Evolutionary conservation across 2,113 vertebrate species (phyloP), one percentile per base, ranked within the genome.

Genomic region (Marmota monax): DNA sequence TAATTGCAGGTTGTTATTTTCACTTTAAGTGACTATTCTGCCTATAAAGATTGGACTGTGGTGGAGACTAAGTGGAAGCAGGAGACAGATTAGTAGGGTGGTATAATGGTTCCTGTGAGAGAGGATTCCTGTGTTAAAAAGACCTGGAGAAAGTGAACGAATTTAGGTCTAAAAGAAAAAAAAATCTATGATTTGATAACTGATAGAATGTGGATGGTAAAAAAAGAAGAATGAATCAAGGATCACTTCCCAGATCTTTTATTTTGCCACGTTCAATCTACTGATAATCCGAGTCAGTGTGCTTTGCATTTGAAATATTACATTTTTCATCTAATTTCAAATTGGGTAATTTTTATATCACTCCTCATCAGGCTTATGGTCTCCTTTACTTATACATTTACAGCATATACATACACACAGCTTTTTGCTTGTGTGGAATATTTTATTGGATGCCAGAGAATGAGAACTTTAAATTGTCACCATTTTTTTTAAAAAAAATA

Each of bases 251-350:
- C 61, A 45, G 39, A 93, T 65, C 20, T 63, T 61, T 72, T 89
- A 82, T 61, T 2, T 61, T 77, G 7, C 92, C 61, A 32, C 23
- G 5, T 77, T 14, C 78, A 72, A 72, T 67, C 61, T 65, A 23
- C 25, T 95, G 69, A 84, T 56, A 84, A 56, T 88, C 23, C 32
- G 18, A 73, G 11, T 6, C 9, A 53, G 8, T 88, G 20, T 48
- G n/a, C 5, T 61, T 69, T 89, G 88, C 23, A 84, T 76, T 92
- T 72, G 65, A 93, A 91, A 95, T 82, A 65, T 17, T 93, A 22
- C 37, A 27, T 13, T 84, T 80, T 80, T 63, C 20, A 65, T 88
- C 8, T 67, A 80, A 69, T 92, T 73, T 93, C 32, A 77, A 88
- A 3, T 5, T 42, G 7, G 29, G n/a, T 80, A 14, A 84, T 77